Conservation (phyloP, 2,797 vertebrate species). For the Danio jaintianensis region DNA sequence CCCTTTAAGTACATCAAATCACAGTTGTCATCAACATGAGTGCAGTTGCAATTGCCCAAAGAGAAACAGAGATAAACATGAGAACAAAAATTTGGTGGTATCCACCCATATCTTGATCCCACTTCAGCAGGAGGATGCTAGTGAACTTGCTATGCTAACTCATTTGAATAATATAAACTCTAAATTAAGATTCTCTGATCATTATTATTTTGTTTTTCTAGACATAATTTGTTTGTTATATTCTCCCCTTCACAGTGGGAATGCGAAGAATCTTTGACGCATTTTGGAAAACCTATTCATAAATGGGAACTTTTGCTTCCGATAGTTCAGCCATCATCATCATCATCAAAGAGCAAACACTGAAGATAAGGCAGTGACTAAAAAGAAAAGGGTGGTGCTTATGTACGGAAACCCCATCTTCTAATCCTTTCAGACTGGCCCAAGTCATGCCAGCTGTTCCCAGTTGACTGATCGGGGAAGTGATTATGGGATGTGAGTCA, state of each 20-base stretch:
- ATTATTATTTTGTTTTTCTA: background rate
- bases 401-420: constrained; percentile 36
- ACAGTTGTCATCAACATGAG: constrained; percentile 49
- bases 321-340: constrained; percentile 30
- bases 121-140: background rate
- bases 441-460: constrained; percentile 54
- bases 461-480: constrained; percentile 49
- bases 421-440: constrained; percentile 50
- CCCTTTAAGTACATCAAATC: constrained; percentile 25
- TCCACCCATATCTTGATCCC: constrained; percentile 6
- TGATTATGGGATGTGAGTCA: constrained; percentile 44
- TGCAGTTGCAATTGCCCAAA: constrained; percentile 9
- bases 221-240: background rate
- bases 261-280: background rate
- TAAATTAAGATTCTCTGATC: background rate
- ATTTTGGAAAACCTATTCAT: background rate
- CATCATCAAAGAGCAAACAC: constrained; percentile 9
- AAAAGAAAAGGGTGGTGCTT: constrained; percentile 39
- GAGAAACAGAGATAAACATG: constrained; percentile 1
- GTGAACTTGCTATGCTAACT: background rate
- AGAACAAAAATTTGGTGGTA: constrained; percentile 16
- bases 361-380: constrained; percentile 30
- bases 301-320: constrained; percentile 6
- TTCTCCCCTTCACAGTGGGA: background rate
- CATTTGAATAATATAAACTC: constrained; percentile 1